These are phyloP conservation scores for Drosophila ambigua DNA, from an alignment of 1,140 invertebrate genomes.

Conservation along the genomic window DNA sequence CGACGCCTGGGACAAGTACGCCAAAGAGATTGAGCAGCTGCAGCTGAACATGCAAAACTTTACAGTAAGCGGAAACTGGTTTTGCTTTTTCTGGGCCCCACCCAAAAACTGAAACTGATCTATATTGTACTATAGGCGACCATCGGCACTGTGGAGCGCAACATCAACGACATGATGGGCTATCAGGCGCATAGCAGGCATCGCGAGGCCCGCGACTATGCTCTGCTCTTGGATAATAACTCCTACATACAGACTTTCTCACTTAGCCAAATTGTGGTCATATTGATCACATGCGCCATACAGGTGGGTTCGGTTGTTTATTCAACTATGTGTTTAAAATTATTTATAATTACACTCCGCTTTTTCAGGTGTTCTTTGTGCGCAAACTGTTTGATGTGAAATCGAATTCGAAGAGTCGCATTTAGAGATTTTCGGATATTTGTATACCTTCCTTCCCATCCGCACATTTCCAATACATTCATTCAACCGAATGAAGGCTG, in stretches of 20 bases:
- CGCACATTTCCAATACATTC: slow-evolving; percentile 46
- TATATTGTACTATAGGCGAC: slow-evolving; percentile 86
- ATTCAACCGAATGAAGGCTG: slow-evolving; percentile 16
- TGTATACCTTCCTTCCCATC: slow-evolving; percentile 14
- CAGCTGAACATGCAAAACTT: slow-evolving; percentile 96
- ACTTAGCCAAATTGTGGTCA: slow-evolving; percentile 92
- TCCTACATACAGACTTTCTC: slow-evolving; percentile 94
- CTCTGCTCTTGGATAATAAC: slow-evolving; percentile 93
- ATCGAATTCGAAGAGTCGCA: slow-evolving; percentile 68
- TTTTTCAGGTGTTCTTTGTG: slow-evolving; percentile 94
- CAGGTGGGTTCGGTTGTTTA: slow-evolving; percentile 51
- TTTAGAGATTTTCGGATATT: slow-evolving; percentile 45
- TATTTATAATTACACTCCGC: neutral
- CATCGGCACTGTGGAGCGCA: slow-evolving; percentile 90
- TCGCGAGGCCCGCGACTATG: slow-evolving; percentile 91
- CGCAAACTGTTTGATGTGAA: slow-evolving; percentile 93
- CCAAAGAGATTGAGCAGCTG: slow-evolving; percentile 94
- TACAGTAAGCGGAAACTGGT: slow-evolving; percentile 87
- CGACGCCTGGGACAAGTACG: slow-evolving; percentile 96
- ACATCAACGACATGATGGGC: slow-evolving; percentile 93
- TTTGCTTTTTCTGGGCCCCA: slow-evolving; percentile 2
- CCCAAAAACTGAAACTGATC: slow-evolving; percentile 14
- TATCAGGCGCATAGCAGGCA: slow-evolving; percentile 91
- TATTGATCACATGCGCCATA: slow-evolving; percentile 88
- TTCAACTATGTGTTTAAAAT: neutral